A percentile compares a stretch with the other conserved stretches of the same genome.
phyloP scores from a whole-genome alignment of 2,113 vertebrate species.

The Ciconia maguari region DNA sequence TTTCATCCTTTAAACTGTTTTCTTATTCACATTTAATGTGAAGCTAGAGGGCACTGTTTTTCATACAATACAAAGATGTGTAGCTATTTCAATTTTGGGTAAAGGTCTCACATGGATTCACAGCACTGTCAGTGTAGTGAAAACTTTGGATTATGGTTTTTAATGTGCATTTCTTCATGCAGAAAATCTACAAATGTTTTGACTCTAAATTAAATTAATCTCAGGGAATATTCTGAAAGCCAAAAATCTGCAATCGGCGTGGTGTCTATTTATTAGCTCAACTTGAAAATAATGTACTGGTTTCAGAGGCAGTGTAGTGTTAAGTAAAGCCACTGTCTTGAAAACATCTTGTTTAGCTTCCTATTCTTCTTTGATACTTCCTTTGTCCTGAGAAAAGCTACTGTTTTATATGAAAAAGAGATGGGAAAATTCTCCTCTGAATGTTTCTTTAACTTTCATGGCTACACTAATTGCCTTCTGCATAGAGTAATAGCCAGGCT shows the following conservation, averaged over 20 bases:
- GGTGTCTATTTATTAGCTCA: not conserved
- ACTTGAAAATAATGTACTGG: not conserved
- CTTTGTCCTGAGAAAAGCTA: not conserved
- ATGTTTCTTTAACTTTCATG: not conserved
- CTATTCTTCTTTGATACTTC: not conserved
- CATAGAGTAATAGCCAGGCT: not conserved
- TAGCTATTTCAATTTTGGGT: not conserved
- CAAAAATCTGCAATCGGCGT: not conserved
- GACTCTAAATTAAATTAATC: not conserved
- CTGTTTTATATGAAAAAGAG: not conserved
- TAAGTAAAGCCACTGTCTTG: not conserved
- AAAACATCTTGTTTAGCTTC: not conserved
- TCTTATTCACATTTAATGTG: not conserved
- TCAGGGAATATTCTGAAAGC: not conserved
- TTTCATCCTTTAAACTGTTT: not conserved
- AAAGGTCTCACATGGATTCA: not conserved
- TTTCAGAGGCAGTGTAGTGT: not conserved
- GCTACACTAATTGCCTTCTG: not conserved
- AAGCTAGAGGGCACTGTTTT: conserved; percentile 22
- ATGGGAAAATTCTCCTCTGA: not conserved
- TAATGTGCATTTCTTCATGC: not conserved
- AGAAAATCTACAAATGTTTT: conserved; percentile 28
- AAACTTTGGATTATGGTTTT: conserved; percentile 1
- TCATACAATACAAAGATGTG: not conserved
- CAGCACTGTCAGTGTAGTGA: not conserved